Evolutionary conservation across 2,113 vertebrate species (phyloP), one percentile per base, ranked within the genome.

Genomic region (Donacobius atricapilla): DNA sequence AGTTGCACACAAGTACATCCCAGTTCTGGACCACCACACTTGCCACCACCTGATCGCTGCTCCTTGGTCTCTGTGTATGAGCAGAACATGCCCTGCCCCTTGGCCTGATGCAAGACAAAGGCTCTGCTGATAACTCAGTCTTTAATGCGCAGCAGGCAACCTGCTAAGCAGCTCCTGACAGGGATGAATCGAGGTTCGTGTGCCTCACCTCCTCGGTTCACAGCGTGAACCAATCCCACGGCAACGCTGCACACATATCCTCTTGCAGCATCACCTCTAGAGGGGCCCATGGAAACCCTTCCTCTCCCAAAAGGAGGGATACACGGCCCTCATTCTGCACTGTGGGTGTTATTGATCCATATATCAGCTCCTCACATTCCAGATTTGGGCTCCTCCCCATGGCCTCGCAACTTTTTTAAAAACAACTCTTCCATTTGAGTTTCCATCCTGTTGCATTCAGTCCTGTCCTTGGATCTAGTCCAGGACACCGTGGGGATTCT

Each of bases 201-300:
- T 31, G 65, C 51, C 61, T 47, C 35, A 40, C 23, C 30, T n/a
- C 50, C 50, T 40, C 0, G 0, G 60, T n/a, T n/a, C 30, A 12
- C 1, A 0, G 71, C 0, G 23, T 39, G 57, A 77, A 53, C 16
- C 48, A 50, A 30, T 9, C 23, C 37, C 22, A 5, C 21, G 28
- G 45, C 68, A 33, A 39, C 0, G 1, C 18, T 39, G 35, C 33
- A 27, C 69, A 16, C 18, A 8, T 2, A 5, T 53, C 31, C 28
- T 39, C 19, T 22, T 42, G 66, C 68, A 60, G 53, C 72, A 60
- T 6, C 53, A 18, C 44, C 50, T 83, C 48, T 19, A 8, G 30
- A 81, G 27, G n/a, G 23, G 51, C 53, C 53, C 10, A 0, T 4
- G 45, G 40, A 40, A 64, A 40, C 16, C 48, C 48, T 47, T 66